Evolutionary conservation across 1,140 invertebrate genomes (phyloP), one percentile per base, ranked within the genome.

Genomic region (Caenorhabditis tropicalis): DNA sequence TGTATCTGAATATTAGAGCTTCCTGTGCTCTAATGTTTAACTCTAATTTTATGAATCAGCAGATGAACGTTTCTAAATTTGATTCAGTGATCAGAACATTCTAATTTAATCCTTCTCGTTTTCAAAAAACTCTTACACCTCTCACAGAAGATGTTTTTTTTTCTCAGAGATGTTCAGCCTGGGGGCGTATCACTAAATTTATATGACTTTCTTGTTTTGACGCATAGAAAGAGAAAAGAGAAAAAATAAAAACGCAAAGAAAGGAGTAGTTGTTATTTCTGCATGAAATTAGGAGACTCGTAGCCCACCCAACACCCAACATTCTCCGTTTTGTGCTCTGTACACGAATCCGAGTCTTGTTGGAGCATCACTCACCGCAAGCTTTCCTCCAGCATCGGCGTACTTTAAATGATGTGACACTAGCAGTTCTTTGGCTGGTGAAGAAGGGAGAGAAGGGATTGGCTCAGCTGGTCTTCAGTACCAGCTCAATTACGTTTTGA

Each of bases 361-460:
- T 58, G 9, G 48, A 19, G 48, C 15, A n/a, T 29, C 58, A 65
- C 53, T 29, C 33, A 65, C 58, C 58, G 58, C 12, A 19, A 43
- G 39, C 39, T 43, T 43, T 12, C 39, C 12, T 12, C 39, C 48
- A 15, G 29, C 29, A 74, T 33, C 4, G 65, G 19, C 21, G 36
- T 74, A 74, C 65, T 74, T 74, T 74, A 74, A 74, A 74, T 43
- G 65, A 74, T 74, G 65, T 74, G 65, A 43, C 36, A 43, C 65
- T 74, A 27, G 9, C 33, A 65, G 58, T 65, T 65, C 36, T 24
- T 2, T 12, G 36, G 21, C 15, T 19, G 19, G 21, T 24, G 7
- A 24, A 74, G n/a, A 24, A 36, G 31, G 16, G 65, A 56, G 15
- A 27, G 53, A 51, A 43, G 39, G 39, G 58, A 24, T 36, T 24